Evolutionary conservation across 2,888 invertebrate genomes (phyloP), one percentile per base, ranked within the genome.

Genomic region (Beris morrisii): DNA sequence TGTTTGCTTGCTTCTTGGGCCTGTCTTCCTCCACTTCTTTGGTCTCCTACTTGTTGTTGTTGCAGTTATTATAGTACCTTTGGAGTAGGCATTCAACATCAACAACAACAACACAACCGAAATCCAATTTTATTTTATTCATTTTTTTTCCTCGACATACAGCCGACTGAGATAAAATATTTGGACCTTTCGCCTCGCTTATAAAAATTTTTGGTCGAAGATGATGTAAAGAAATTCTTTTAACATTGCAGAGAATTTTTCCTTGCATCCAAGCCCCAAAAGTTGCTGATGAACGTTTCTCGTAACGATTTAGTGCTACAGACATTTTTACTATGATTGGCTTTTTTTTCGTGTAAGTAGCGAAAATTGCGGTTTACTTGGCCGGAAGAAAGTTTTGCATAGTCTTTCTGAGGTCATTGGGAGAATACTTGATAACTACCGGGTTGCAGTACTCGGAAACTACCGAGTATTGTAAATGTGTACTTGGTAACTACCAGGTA

Each of bases 151-250:
- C 58, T 58, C 12, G 12, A 56, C 56, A 56, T 56, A 15, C 31
- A 11, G 4, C 59, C 13, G 32, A 32, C 59, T 48, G 50, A 48
- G 55, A 64, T 65, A 56, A 65, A 65, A 67, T 65, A 65, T 64
- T 59, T 69, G 52, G 50, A 61, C 61, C 53, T 67, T 67, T 67
- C 67, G 65, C 64, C 54, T 65, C 38, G 52, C 48, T 57, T 28
- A 12, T 48, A 54, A 28, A 54, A 11, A 54, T 54, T 54, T 54
- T 54, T 32, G 54, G 56, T 22, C 50, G 56, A 65, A 38, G 46
- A 65, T 50, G 56, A 52, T 65, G 56, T 52, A 61, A 38, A 64
- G 50, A 64, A 61, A 50, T 61, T 61, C 61, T 61, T 61, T 61
- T 52, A 22, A 61, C 61, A 61, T 61, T 22, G 50, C 61, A 61